Evolutionary conservation across 1,140 invertebrate genomes (phyloP).

Genomic region (Diabrotica undecimpunctata): DNA sequence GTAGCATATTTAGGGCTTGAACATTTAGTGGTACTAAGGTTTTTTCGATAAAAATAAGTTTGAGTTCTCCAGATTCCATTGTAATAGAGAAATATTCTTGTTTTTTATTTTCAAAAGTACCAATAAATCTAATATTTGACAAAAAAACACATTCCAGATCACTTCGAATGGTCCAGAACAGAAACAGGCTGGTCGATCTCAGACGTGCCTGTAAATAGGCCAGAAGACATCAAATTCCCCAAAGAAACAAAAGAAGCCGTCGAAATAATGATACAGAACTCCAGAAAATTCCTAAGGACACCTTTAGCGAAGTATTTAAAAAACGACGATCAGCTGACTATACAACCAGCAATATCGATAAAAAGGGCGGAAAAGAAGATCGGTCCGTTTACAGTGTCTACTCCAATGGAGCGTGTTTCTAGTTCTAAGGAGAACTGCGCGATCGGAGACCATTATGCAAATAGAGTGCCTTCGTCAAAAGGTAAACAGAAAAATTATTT

Average conservation of each 20-base stretch:
- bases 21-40: too few species aligned
- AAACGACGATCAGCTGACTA: conserved; percentile 5
- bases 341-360: conserved; percentile 17
- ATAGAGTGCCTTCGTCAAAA: too few species aligned
- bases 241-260: conserved; percentile 27
- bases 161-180: conserved; percentile 22
- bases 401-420: not conserved
- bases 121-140: not conserved
- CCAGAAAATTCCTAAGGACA: conserved; percentile 13
- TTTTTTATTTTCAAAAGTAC: not conserved
- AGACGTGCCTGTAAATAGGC: not conserved
- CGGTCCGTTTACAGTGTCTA: not conserved
- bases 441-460: too few species aligned
- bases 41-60: too few species aligned
- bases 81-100: too few species aligned
- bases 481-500: too few species aligned
- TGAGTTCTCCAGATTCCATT: too few species aligned
- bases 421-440: too few species aligned
- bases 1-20: too few species aligned
- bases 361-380: not conserved
- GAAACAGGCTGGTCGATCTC: not conserved
- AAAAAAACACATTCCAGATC: conserved; percentile 10
- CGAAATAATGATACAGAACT: conserved; percentile 13
- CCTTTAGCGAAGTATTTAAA: conserved; percentile 24
- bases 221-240: conserved; percentile 23